Evolutionary conservation across 2,888 invertebrate species (phyloP).

Genomic region (Mactromeris polynyma): DNA sequence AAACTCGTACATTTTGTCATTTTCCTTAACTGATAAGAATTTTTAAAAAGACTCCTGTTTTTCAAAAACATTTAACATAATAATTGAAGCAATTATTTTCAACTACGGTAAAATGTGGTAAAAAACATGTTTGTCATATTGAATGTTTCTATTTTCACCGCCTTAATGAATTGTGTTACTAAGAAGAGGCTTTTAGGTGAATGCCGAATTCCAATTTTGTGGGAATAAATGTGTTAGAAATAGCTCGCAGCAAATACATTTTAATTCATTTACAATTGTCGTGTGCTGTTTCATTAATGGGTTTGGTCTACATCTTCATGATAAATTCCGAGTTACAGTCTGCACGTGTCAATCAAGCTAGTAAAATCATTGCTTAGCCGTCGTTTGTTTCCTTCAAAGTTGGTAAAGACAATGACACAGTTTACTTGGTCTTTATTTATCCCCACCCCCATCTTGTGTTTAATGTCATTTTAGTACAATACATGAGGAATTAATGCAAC

Average conservation of each 20-base stretch:
- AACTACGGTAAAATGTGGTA: neutral
- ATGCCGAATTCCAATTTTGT: neutral
- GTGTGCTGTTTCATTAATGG: neutral
- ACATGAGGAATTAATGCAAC: neutral
- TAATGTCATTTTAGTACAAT: neutral
- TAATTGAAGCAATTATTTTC: conserved; percentile 7
- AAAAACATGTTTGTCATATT: neutral
- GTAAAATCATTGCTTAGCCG: neutral
- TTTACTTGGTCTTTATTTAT: conserved; percentile 13
- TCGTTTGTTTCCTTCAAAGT: neutral
- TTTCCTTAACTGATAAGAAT: neutral
- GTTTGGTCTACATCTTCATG: conserved; percentile 11
- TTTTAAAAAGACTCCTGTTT: neutral
- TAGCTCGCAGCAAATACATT: neutral
- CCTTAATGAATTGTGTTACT: neutral
- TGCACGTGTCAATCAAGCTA: neutral
- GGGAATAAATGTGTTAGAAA: neutral
- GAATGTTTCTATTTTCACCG: conserved; percentile 3
- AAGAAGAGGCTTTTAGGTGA: neutral
- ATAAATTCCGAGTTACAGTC: neutral
- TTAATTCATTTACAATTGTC: conserved; percentile 4
- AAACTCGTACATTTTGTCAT: neutral
- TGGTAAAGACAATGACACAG: neutral
- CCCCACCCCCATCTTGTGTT: conserved; percentile 2
- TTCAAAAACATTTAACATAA: conserved; percentile 12